These are phyloP conservation scores for Apteryx mantelli DNA, from an alignment of 2,113 vertebrate genomes.

Conservation along the genomic window DNA sequence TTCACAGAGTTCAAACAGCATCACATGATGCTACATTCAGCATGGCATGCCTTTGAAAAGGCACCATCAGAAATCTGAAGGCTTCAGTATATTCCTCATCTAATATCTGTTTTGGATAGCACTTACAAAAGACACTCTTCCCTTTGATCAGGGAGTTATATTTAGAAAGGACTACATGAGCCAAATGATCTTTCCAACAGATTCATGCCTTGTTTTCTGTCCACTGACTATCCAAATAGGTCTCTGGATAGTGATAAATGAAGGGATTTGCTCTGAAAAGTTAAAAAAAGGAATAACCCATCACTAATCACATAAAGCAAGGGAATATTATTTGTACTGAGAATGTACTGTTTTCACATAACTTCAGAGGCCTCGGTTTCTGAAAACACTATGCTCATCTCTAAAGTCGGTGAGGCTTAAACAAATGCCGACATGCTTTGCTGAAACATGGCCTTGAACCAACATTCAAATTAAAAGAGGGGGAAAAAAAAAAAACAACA, in stretches of 20 bases:
- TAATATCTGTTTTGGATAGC: slow-evolving; percentile 44
- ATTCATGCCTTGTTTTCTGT: slow-evolving; percentile 55
- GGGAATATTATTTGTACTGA: slow-evolving; percentile 14
- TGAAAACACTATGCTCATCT: neutral
- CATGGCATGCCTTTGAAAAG: slow-evolving; percentile 64
- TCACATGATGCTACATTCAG: slow-evolving; percentile 32
- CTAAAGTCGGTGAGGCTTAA: neutral
- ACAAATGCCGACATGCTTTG: slow-evolving; percentile 34
- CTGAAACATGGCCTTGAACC: slow-evolving; percentile 43
- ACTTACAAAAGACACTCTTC: neutral
- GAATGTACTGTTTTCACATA: neutral
- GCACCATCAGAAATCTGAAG: slow-evolving; percentile 47
- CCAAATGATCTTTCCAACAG: slow-evolving; percentile 60
- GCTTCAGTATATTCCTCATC: slow-evolving; percentile 44
- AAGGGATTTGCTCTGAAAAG: slow-evolving; percentile 27
- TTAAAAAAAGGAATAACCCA: neutral
- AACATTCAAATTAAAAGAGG: slow-evolving; percentile 24
- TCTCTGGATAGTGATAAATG: slow-evolving; percentile 37
- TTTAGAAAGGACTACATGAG: slow-evolving; percentile 29
- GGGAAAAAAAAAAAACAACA: neutral
- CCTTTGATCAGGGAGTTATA: slow-evolving; percentile 64
- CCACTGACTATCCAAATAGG: slow-evolving; percentile 49
- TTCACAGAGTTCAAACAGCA: slow-evolving; percentile 63
- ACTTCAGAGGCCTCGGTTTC: slow-evolving; percentile 21
- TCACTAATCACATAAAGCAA: slow-evolving; percentile 46